A percentile compares a stretch with the other conserved stretches of the same genome.
Evolutionary conservation across 2,888 invertebrate genomes (phyloP).

Genomic region (Pegoplata infirma): DNA sequence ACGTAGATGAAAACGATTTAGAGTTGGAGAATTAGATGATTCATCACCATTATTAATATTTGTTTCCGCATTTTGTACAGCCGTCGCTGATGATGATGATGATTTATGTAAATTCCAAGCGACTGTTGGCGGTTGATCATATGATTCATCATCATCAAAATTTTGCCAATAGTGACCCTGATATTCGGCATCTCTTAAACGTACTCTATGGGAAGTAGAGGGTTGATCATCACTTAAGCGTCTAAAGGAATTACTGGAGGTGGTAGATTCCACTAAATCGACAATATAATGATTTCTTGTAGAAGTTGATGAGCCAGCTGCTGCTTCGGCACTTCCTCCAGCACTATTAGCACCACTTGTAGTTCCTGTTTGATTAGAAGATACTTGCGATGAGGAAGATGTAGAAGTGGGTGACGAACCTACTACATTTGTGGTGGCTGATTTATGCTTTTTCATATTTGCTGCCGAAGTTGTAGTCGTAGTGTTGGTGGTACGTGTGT

Average conservation of each 20-base stretch:
- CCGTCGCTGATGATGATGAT: constrained; percentile 16
- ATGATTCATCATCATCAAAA: constrained; percentile 48
- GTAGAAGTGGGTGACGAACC: constrained; percentile 59
- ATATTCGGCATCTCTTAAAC: constrained; percentile 40
- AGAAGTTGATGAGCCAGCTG: constrained; percentile 35
- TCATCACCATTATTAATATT: constrained; percentile 11
- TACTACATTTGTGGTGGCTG: constrained; percentile 58
- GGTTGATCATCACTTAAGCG: constrained; percentile 57
- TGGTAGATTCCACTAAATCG: constrained; percentile 53
- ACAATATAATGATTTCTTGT: constrained; percentile 37
- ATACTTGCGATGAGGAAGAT: constrained; percentile 46
- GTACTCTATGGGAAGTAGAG: constrained; percentile 52
- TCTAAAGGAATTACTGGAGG: constrained; percentile 43
- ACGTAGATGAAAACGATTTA: constrained; percentile 53
- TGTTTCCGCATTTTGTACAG: constrained; percentile 15
- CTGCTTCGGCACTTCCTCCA: constrained; percentile 27
- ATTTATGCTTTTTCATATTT: constrained; percentile 55
- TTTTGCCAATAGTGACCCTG: constrained; percentile 44
- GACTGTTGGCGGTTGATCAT: constrained; percentile 45
- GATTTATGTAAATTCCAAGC: constrained; percentile 60
- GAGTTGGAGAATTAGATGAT: constrained; percentile 24
- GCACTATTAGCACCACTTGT: constrained; percentile 17
- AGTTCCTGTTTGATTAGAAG: constrained; percentile 21
- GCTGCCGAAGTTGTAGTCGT: constrained; percentile 72
- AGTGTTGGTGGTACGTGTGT: constrained; percentile 73